Base-by-base conservation (phyloP, 2,797 vertebrate genomes). In the Trachurus trachurus region DNA sequence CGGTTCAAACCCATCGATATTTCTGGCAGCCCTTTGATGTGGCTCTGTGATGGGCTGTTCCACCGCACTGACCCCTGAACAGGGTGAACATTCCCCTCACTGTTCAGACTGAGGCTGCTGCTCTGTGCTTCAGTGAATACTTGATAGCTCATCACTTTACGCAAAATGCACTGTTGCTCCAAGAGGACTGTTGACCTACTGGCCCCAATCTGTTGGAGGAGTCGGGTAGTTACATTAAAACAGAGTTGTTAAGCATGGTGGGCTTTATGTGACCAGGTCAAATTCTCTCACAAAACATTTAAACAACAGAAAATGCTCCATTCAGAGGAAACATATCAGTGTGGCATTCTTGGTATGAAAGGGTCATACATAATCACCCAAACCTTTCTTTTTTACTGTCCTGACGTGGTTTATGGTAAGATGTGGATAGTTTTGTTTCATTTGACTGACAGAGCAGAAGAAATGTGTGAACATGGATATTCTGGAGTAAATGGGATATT, bases 1-100 rank as follows among this genome's bases (percentile, higher is more conserved):
- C 1, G 12, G 54, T 81, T 81, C 87, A 87, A 83, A 85, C 74
- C 86, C 88, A 75, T 89, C 71, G 29, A 86, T 90, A 85, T 92
- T 88, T 86, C 80, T 84, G 89, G 81, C 90, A 78, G 89, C 66
- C 11, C 92, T 93, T 93, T 94, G 92, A 93, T 88, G 91, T 85
- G 86, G 83, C 66, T 60, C 37, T 26, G 85, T 59, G 87, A 87
- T 71, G 85, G 79, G 86, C 86, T 67, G 88, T 87, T 84, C 86
- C 88, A 62, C 90, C 64, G 90, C 86, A 70, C 56, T 92, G 92
- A 93, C 90, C 92, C 88, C 84, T 84, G 88, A 84, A 77, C 31
- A 34, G 73, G 81, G 76, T 68, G 84, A 86, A 91, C 86, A 79
- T 91, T 89, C 89, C 83, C 87, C 63, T 50, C 87, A 69, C 89